Percentiles rank a stretch among this genome's conserved stretches.
Evolutionary conservation across 2,113 vertebrate species (phyloP).

Genomic region (Siniperca knerii): DNA sequence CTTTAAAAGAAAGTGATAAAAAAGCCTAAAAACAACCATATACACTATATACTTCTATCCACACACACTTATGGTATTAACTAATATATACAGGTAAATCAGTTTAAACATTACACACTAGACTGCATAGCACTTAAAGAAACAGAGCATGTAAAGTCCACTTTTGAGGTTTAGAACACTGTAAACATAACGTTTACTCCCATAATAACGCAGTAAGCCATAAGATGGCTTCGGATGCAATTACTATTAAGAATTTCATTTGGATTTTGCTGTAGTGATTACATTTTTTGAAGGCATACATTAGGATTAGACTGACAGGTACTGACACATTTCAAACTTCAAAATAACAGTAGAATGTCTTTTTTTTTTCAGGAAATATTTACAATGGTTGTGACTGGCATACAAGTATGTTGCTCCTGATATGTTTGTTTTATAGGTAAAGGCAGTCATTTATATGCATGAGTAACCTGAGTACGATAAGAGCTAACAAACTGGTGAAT

Average conservation of each 20-base stretch:
- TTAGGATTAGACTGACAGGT: neutral
- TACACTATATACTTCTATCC: neutral
- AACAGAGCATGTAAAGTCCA: conserved; percentile 36
- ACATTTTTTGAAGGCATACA: neutral
- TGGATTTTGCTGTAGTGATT: neutral
- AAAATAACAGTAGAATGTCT: conserved; percentile 1
- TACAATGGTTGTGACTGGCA: conserved; percentile 20
- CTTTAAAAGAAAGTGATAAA: conserved; percentile 24
- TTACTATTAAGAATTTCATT: neutral
- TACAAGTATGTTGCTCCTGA: conserved; percentile 27
- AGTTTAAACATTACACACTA: conserved; percentile 29
- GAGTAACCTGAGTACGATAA: conserved; percentile 50
- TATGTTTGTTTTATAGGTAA: conserved; percentile 20
- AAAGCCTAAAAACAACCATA: neutral
- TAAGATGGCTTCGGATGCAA: neutral
- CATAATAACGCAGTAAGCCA: conserved; percentile 13
- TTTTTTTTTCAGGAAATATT: conserved; percentile 7
- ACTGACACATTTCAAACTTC: neutral
- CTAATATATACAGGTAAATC: conserved; percentile 8
- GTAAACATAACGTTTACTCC: conserved; percentile 16
- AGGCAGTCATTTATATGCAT: conserved; percentile 43
- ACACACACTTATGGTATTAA: conserved; percentile 1
- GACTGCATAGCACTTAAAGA: conserved; percentile 53
- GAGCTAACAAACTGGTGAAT: conserved; percentile 26
- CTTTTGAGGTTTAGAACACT: conserved; percentile 11